Percentiles rank a stretch among this genome's conserved stretches.
These are phyloP conservation scores for Hetaerina titia DNA, from an alignment of 2,888 invertebrate species.

Conservation along the genomic window DNA sequence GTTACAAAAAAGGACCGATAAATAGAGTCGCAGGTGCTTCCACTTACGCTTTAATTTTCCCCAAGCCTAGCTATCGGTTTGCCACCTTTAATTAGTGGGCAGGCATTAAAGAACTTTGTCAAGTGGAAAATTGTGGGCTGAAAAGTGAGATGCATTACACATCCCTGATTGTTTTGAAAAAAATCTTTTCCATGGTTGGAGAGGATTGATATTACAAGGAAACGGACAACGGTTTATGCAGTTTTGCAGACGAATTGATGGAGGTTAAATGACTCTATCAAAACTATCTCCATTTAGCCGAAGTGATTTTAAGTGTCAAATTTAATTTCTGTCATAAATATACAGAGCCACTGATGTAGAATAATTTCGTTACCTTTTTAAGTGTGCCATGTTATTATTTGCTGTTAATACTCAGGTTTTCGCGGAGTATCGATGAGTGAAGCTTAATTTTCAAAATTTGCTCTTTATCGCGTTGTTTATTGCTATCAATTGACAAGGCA, in stretches of 20 bases:
- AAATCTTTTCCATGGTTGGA: not conserved
- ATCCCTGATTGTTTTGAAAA: not conserved
- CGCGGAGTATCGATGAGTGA: too few relatives aligned
- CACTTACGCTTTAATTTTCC: not conserved
- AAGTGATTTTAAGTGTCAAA: too few relatives aligned
- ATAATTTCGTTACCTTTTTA: too few relatives aligned
- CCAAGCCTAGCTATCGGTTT: not conserved
- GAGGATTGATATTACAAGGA: not conserved
- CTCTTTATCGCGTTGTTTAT: too few relatives aligned
- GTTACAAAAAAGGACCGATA: not conserved
- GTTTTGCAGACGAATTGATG: not conserved
- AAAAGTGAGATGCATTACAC: not conserved
- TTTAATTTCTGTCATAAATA: too few relatives aligned
- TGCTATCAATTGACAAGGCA: too few relatives aligned
- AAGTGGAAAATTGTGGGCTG: not conserved
- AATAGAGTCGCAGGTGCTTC: constrained; percentile 13
- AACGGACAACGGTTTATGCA: not conserved
- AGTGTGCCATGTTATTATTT: too few relatives aligned
- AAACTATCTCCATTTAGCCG: too few relatives aligned
- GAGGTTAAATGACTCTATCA: not conserved
- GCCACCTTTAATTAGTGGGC: not conserved
- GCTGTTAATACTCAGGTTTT: too few relatives aligned
- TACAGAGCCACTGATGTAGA: too few relatives aligned
- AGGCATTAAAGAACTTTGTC: not conserved
- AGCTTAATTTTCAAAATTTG: too few relatives aligned